A percentile compares a stretch with the other conserved stretches of the same genome.
These are phyloP conservation scores for Mesorhabditis belari DNA, from an alignment of 2,888 invertebrate genomes.

Conservation along the genomic window DNA sequence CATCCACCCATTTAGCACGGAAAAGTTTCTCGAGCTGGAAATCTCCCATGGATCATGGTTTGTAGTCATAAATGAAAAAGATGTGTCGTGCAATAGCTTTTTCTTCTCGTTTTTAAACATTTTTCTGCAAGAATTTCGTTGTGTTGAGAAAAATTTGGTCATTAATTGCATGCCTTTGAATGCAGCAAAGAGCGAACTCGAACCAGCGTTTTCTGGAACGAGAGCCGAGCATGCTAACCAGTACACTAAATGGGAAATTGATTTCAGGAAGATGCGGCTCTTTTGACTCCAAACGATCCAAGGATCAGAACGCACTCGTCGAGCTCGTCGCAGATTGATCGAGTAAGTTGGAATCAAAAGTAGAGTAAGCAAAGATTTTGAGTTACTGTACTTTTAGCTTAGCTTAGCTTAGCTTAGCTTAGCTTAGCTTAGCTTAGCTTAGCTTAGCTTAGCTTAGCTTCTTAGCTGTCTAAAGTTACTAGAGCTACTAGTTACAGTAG, in stretches of 20 bases:
- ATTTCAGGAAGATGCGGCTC: conserved; percentile 10
- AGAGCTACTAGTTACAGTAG: no score
- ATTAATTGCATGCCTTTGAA: background rate
- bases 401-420: no score
- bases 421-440: no score
- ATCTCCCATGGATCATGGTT: background rate
- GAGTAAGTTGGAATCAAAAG: background rate
- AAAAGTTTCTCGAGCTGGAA: background rate
- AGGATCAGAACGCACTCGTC: background rate
- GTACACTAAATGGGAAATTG: background rate
- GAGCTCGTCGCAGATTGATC: background rate
- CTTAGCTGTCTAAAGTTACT: no score
- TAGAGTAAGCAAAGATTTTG: no score
- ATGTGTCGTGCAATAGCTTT: background rate
- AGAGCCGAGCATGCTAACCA: background rate
- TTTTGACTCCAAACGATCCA: conserved; percentile 4
- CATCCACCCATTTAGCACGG: no score
- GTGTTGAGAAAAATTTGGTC: background rate
- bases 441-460: no score
- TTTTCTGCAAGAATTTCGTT: background rate
- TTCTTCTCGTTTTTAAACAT: background rate
- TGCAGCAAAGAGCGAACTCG: background rate
- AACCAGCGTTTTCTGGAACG: no score
- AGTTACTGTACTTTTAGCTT: no score
- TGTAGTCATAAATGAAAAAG: no score